Percentiles rank a stretch among this genome's conserved stretches.
These are phyloP conservation scores for Agriotes lineatus DNA, from an alignment of 2,888 invertebrate species.

Conservation along the genomic window DNA sequence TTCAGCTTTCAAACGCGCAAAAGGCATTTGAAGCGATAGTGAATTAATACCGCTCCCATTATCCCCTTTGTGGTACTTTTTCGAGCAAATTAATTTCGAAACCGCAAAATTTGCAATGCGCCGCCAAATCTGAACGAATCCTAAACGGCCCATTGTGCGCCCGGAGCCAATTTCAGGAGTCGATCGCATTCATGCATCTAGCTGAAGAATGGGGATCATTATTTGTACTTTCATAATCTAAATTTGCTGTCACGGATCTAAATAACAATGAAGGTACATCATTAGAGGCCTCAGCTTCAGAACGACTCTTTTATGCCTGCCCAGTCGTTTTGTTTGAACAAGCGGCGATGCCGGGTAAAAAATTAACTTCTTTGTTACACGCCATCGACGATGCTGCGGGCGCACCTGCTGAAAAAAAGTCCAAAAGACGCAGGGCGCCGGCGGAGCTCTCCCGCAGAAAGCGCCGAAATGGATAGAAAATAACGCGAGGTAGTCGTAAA, in stretches of 20 bases:
- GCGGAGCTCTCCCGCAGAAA: neutral
- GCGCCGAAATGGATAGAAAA: constrained; percentile 23
- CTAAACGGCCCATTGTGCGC: no score
- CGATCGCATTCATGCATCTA: no score
- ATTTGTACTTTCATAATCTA: constrained; percentile 10
- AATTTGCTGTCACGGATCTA: constrained; percentile 24
- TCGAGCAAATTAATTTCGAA: neutral
- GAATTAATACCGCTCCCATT: constrained; percentile 22
- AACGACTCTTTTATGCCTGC: constrained; percentile 24
- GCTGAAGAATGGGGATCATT: constrained; percentile 14
- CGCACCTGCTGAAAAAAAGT: constrained; percentile 15
- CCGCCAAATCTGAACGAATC: no score
- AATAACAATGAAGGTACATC: constrained; percentile 28
- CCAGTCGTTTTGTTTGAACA: constrained; percentile 19
- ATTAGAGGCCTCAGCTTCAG: constrained; percentile 10
- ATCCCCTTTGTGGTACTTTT: constrained; percentile 8
- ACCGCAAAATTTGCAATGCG: no score
- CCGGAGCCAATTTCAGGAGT: no score
- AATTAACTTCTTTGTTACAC: constrained; percentile 17
- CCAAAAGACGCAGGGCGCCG: neutral
- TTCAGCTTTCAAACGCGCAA: constrained; percentile 28
- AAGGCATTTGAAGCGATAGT: constrained; percentile 23
- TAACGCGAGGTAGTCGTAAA: constrained; percentile 24
- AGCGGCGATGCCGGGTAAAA: constrained; percentile 19
- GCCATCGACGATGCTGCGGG: constrained; percentile 1